These are phyloP conservation scores for Xanthia icteritia DNA, from an alignment of 2,888 invertebrate species.

Conservation along the genomic window DNA sequence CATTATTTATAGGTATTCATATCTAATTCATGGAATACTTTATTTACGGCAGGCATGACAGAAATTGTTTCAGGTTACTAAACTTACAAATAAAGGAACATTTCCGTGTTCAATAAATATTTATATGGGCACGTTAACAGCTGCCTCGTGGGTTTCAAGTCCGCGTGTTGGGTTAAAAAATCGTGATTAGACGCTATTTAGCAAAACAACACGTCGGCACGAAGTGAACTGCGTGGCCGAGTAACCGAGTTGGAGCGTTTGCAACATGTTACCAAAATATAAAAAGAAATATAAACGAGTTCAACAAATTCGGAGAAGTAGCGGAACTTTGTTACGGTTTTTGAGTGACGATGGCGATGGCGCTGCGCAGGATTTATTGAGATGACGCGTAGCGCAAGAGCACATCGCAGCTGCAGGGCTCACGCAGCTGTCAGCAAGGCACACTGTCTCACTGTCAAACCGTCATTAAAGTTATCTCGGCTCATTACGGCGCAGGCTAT, in stretches of 20 bases:
- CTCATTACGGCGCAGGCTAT: slow-evolving; percentile 14
- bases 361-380: slow-evolving; percentile 32
- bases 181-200: slow-evolving; percentile 49
- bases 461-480: slow-evolving; percentile 32
- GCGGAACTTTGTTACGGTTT: slow-evolving; percentile 76
- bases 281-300: slow-evolving; percentile 76
- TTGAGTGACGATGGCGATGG: slow-evolving; percentile 60
- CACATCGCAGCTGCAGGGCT: slow-evolving; percentile 33
- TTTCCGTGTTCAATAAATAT: slow-evolving; percentile 54
- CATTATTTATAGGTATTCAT: neutral
- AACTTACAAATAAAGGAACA: slow-evolving; percentile 22
- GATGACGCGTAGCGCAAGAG: slow-evolving; percentile 21
- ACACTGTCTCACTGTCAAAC: slow-evolving; percentile 14
- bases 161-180: slow-evolving; percentile 43
- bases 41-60: slow-evolving; percentile 4
- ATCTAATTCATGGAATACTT: slow-evolving; percentile 14
- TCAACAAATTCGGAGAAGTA: slow-evolving; percentile 77
- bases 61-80: slow-evolving; percentile 17
- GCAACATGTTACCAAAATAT: slow-evolving; percentile 72
- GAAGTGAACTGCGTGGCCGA: slow-evolving; percentile 68
- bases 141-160: slow-evolving; percentile 24
- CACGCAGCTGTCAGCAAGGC: slow-evolving; percentile 22
- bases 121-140: slow-evolving; percentile 35
- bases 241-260: slow-evolving; percentile 74
- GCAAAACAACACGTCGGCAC: slow-evolving; percentile 30